phyloP scores from a whole-genome alignment of 2,797 vertebrate species.

The Myiotriccus ornatus region DNA sequence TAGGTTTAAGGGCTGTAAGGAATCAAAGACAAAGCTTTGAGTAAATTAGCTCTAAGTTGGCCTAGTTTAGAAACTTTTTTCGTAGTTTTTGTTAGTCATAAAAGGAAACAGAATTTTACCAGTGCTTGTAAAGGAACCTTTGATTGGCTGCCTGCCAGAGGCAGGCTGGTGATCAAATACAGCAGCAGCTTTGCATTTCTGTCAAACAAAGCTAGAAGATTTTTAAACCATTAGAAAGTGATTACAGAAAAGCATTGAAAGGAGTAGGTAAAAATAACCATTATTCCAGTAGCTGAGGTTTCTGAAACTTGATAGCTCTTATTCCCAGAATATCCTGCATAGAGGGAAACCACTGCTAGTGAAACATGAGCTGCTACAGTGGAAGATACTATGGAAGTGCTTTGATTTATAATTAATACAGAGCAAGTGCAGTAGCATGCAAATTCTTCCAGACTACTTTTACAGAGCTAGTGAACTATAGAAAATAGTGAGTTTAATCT shows the following conservation, averaged over 20 bases:
- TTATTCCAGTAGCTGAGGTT: not conserved
- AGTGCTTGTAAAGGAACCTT: not conserved
- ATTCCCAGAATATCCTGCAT: not conserved
- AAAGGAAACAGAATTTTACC: not conserved
- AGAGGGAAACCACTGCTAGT: not conserved
- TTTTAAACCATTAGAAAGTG: not conserved
- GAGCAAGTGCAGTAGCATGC: not conserved
- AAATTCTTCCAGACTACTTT: not conserved
- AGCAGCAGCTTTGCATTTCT: not conserved
- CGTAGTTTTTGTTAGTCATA: not conserved
- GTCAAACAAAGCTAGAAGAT: not conserved
- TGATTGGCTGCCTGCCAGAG: not conserved
- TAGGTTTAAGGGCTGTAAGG: not conserved
- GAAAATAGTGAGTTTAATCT: not conserved
- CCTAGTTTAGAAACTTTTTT: not conserved
- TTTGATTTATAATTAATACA: slow-evolving; percentile 45
- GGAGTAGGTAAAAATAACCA: not conserved
- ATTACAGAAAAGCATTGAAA: not conserved
- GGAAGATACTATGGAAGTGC: not conserved
- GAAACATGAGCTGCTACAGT: not conserved
- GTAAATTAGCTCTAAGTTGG: not conserved
- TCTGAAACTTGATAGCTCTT: not conserved
- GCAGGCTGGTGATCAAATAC: not conserved
- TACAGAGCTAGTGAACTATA: not conserved
- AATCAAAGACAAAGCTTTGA: not conserved